phyloP scores from a whole-genome alignment of 1,140 invertebrate genomes.

The Proctacanthus coquilletti region DNA sequence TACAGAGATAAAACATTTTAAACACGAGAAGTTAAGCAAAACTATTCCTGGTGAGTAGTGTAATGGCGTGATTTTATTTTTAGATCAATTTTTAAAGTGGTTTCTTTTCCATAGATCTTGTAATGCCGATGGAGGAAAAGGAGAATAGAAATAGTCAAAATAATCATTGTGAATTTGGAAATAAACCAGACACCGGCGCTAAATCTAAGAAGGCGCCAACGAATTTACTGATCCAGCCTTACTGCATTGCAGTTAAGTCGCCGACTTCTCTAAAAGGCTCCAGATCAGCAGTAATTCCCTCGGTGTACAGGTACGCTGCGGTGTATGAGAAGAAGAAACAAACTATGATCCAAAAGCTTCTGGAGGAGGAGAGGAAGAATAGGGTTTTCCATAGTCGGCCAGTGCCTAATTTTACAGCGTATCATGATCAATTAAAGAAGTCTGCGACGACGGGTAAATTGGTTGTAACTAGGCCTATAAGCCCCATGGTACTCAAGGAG shows the following conservation, averaged over 20 bases:
- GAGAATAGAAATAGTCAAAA: not conserved
- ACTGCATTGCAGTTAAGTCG: not conserved
- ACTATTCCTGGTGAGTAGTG: too few species aligned
- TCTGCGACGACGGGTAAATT: slow-evolving; percentile 1
- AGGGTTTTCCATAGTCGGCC: slow-evolving; percentile 21
- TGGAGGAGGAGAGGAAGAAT: slow-evolving; percentile 18
- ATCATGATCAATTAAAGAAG: slow-evolving; percentile 13
- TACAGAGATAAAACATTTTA: slow-evolving; percentile 6
- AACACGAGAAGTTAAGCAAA: slow-evolving; percentile 7
- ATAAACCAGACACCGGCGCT: not conserved
- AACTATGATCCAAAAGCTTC: slow-evolving; percentile 8
- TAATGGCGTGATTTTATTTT: too few species aligned
- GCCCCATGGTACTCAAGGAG: slow-evolving; percentile 16
- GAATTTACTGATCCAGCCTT: not conserved
- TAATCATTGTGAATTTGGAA: not conserved
- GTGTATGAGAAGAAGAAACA: slow-evolving; percentile 16
- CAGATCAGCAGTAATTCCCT: not conserved
- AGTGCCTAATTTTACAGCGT: slow-evolving; percentile 17
- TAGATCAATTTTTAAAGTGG: too few species aligned
- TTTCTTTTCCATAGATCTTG: too few species aligned
- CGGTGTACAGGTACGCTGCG: not conserved
- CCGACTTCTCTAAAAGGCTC: not conserved
- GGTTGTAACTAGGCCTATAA: slow-evolving; percentile 15
- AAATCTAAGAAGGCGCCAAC: not conserved
- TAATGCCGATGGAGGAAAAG: too few species aligned